Conservation (phyloP, 2,888 invertebrate genomes). For the Hetaerina titia region DNA sequence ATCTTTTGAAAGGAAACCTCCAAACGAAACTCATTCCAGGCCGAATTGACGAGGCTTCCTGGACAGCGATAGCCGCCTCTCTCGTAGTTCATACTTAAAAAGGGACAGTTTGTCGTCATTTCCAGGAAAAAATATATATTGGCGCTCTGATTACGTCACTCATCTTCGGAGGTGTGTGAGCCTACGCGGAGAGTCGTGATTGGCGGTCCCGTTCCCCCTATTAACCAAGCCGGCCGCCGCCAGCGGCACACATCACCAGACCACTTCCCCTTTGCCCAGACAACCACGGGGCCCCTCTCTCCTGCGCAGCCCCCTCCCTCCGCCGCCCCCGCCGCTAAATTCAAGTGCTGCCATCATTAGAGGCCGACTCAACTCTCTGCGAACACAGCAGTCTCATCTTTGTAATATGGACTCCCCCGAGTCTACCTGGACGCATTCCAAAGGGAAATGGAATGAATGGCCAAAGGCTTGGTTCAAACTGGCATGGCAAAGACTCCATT, state of each 20-base stretch:
- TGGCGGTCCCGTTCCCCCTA: not conserved
- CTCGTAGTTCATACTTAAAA: not conserved
- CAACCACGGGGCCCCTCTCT: not conserved
- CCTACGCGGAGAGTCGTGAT: not conserved
- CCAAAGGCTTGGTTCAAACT: not conserved
- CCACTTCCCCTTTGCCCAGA: not conserved
- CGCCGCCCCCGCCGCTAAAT: not conserved
- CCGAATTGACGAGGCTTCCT: not conserved
- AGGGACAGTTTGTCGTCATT: constrained; percentile 10
- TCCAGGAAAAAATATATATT: not conserved
- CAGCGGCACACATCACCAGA: not conserved
- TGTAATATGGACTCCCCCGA: not conserved
- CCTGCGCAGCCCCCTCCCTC: not conserved
- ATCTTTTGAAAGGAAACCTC: not conserved
- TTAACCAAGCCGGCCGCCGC: not conserved
- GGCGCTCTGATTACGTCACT: constrained; percentile 23
- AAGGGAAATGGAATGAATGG: constrained; percentile 8
- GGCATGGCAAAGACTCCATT: not conserved
- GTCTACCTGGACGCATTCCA: constrained; percentile 57
- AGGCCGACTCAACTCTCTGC: not conserved
- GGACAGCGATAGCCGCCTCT: not conserved
- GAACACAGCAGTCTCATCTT: not conserved
- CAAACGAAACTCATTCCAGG: not conserved
- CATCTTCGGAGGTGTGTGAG: constrained; percentile 11
- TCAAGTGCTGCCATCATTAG: constrained; percentile 14